Conservation (phyloP, 2,888 invertebrate species). For the Branchellion lobata region DNA sequence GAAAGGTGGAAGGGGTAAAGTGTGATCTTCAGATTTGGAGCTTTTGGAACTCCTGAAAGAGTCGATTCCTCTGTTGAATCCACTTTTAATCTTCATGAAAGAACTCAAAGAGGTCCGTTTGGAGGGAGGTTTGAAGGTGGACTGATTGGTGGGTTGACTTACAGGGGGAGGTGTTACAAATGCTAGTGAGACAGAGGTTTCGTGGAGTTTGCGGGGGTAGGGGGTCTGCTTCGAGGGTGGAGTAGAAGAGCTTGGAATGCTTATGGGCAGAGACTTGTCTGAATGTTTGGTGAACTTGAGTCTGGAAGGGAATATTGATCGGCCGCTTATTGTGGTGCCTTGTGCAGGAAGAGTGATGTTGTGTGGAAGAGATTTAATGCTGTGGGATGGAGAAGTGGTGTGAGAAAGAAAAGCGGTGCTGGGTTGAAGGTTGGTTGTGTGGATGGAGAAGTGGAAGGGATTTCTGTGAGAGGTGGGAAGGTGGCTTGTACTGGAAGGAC, state of each 20-base stretch:
- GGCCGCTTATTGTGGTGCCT: no score
- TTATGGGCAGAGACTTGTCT: neutral
- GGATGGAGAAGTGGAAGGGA: no score
- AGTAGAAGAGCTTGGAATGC: neutral
- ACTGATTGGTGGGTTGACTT: neutral
- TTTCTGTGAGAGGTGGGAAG: no score
- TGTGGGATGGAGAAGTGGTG: no score
- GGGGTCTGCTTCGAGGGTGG: neutral
- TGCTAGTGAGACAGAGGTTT: neutral
- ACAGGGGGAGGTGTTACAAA: neutral
- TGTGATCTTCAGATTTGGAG: no score
- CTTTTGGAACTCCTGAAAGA: neutral
- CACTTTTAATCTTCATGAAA: neutral
- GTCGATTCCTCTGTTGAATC: neutral
- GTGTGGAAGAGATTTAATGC: no score
- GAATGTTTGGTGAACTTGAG: neutral
- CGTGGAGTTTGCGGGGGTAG: neutral
- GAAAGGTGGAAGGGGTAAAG: no score
- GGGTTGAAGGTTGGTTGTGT: no score
- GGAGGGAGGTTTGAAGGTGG: neutral
- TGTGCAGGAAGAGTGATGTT: no score
- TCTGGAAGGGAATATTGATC: no score
- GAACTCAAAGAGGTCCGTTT: conserved; percentile 3
- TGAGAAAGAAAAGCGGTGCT: no score
- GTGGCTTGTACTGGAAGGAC: no score